Evolutionary conservation across 2,797 vertebrate genomes (phyloP).

Genomic region (Pyrrhura leucotis): DNA sequence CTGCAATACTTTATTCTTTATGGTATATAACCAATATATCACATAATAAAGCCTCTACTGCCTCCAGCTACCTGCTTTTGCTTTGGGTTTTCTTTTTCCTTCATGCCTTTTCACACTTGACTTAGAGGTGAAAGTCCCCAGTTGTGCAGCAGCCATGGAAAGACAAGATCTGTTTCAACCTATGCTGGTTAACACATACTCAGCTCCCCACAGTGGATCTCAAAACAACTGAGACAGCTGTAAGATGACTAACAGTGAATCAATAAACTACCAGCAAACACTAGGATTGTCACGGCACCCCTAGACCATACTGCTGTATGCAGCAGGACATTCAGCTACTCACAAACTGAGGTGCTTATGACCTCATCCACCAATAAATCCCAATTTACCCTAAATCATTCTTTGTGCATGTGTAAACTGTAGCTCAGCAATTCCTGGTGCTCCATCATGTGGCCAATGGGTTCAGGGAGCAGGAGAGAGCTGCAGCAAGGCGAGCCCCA

Average conservation of each 20-base stretch:
- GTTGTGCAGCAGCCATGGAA: background rate
- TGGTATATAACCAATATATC: background rate
- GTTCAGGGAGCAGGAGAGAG: background rate
- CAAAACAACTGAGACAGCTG: background rate
- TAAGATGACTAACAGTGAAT: background rate
- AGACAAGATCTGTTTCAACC: background rate
- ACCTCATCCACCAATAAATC: background rate
- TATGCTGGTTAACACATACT: background rate
- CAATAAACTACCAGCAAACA: background rate
- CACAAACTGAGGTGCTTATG: background rate
- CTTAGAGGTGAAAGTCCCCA: background rate
- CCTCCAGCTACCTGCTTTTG: background rate
- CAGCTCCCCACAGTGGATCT: background rate
- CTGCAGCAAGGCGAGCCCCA: background rate
- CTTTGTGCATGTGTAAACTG: background rate
- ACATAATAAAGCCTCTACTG: background rate
- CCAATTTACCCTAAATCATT: background rate
- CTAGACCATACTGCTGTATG: background rate
- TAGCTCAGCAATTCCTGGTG: background rate
- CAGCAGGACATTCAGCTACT: background rate
- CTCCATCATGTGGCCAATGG: background rate
- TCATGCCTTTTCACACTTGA: background rate
- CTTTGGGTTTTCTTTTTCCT: accelerated
- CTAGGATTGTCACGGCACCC: background rate
- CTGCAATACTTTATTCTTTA: background rate